Evolutionary conservation across 2,888 invertebrate genomes (phyloP).

Genomic region (Lasius fuliginosus): DNA sequence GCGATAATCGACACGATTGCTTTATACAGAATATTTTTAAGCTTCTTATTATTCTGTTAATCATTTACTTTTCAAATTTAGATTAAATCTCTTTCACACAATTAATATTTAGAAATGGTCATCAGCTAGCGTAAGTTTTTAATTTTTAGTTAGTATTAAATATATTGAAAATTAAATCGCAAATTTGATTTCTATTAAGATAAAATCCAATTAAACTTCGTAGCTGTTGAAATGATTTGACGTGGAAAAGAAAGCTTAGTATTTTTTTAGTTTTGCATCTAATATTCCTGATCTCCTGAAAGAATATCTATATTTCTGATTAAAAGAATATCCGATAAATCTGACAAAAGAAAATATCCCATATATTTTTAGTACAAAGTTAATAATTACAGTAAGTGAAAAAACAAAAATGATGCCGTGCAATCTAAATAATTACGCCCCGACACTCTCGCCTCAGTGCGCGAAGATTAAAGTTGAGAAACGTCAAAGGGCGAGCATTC

Average conservation of each 20-base stretch:
- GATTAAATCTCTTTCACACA: background rate
- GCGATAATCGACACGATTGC: background rate
- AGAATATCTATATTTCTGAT: background rate
- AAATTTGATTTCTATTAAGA: background rate
- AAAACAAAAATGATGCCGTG: background rate
- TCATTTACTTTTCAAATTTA: background rate
- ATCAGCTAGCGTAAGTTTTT: background rate
- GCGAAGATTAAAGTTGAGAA: background rate
- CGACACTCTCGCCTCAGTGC: background rate
- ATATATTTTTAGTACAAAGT: background rate
- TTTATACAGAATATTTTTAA: background rate
- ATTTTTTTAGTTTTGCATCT: background rate
- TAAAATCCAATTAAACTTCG: background rate
- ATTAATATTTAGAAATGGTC: background rate
- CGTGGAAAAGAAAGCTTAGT: background rate
- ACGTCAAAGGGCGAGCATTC: constrained; percentile 23
- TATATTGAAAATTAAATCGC: background rate
- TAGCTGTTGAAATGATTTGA: background rate
- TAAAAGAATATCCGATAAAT: background rate
- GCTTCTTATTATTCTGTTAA: background rate
- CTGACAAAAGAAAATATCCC: background rate
- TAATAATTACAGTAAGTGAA: background rate
- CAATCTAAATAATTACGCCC: background rate
- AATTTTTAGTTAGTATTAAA: background rate
- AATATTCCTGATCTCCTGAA: background rate